phyloP scores from a whole-genome alignment of 2,113 vertebrate genomes.

The Prinia subflava region DNA sequence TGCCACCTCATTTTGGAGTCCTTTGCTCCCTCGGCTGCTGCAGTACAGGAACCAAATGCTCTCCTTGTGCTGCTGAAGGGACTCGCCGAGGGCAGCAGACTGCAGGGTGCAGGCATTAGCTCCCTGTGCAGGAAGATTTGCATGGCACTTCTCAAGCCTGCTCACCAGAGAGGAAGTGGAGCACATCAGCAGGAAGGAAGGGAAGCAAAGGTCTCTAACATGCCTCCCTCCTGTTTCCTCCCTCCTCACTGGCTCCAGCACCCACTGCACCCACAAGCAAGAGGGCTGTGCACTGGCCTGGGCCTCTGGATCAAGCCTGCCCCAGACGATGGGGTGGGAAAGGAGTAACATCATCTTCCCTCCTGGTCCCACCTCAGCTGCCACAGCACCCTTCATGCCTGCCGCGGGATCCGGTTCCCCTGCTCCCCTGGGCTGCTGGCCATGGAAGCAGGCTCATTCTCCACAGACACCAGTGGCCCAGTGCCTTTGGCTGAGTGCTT shows the following conservation, averaged over 20 bases:
- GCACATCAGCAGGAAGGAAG: background rate
- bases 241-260: background rate
- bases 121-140: background rate
- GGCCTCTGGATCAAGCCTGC: background rate
- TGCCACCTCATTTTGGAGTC: background rate
- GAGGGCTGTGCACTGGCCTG: background rate
- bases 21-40: rapidly evolving
- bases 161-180: background rate
- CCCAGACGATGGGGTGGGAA: background rate
- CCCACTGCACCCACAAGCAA: background rate
- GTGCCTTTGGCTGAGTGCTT: background rate
- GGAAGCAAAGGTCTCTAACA: background rate
- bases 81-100: background rate
- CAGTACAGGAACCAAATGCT: background rate
- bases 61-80: background rate
- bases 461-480: background rate
- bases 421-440: background rate
- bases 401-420: background rate
- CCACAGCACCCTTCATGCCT: background rate
- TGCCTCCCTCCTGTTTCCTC: background rate
- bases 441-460: background rate
- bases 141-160: background rate
- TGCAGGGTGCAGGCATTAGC: background rate
- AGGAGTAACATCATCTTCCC: background rate
- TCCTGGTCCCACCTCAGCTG: background rate